Evolutionary conservation across 2,113 vertebrate species (phyloP).

Genomic region (Nematolebias whitei): DNA sequence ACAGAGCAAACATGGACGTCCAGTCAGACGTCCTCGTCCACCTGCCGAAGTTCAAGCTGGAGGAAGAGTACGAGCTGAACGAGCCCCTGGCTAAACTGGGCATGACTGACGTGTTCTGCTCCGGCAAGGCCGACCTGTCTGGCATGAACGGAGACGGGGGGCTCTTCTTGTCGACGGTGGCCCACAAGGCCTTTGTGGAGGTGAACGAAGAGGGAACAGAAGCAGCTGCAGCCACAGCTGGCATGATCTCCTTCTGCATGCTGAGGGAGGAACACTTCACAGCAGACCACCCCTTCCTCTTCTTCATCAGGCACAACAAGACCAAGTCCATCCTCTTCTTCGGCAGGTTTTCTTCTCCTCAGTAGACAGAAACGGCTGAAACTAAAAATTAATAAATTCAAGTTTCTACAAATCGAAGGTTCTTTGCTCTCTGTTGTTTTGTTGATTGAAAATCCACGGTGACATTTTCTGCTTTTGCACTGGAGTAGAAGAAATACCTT

Average conservation of each 20-base stretch:
- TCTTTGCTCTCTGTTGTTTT: conserved; percentile 14
- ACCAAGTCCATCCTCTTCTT: conserved; percentile 85
- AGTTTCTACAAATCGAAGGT: not conserved
- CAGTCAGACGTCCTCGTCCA: conserved; percentile 74
- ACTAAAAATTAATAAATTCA: not conserved
- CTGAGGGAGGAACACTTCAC: conserved; percentile 79
- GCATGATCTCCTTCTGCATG: conserved; percentile 69
- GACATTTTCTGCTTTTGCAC: conserved; percentile 10
- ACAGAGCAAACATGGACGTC: conserved; percentile 71
- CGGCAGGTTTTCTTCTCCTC: conserved; percentile 77
- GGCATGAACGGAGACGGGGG: conserved; percentile 83
- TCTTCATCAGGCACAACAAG: conserved; percentile 88
- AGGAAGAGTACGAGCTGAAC: conserved; percentile 84
- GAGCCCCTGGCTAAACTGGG: conserved; percentile 81
- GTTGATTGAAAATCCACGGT: not conserved
- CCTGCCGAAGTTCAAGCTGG: conserved; percentile 91
- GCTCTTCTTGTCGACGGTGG: conserved; percentile 86
- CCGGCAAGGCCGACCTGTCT: conserved; percentile 82
- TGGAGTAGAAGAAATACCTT: no score
- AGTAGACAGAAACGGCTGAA: conserved; percentile 46
- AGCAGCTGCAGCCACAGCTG: conserved; percentile 89
- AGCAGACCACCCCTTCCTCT: conserved; percentile 91
- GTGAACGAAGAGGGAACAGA: conserved; percentile 95
- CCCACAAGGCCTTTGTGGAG: conserved; percentile 91
- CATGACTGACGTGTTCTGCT: conserved; percentile 83